Conservation (phyloP, 1,140 invertebrate species). For the Hycleus phaleratus region DNA sequence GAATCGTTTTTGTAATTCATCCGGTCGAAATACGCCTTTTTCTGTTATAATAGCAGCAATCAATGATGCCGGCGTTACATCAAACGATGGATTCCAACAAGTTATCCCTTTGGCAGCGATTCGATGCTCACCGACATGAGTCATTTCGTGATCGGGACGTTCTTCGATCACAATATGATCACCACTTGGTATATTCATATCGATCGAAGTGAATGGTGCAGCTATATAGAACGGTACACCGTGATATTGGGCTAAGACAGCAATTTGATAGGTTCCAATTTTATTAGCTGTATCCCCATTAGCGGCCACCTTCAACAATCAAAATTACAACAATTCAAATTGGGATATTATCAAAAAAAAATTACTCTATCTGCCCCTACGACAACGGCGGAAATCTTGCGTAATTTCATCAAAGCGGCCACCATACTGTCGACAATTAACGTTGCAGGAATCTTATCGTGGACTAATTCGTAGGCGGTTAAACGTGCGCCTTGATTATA, state of each 20-base stretch:
- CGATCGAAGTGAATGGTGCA: constrained; percentile 87
- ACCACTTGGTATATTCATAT: constrained; percentile 70
- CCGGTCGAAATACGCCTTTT: constrained; percentile 64
- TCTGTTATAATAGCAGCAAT: constrained; percentile 97
- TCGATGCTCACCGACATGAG: constrained; percentile 68
- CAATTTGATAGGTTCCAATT: constrained; percentile 98
- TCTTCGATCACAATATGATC: constrained; percentile 91
- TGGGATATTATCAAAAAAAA: too few relatives aligned
- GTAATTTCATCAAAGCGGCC: constrained; percentile 78
- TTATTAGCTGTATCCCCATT: constrained; percentile 99
- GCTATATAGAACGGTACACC: constrained; percentile 93
- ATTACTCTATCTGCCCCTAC: constrained; percentile 78
- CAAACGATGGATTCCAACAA: constrained; percentile 99
- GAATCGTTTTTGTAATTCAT: constrained; percentile 27
- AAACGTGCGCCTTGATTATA: constrained; percentile 95
- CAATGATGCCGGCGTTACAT: constrained; percentile 90
- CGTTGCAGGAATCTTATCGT: constrained; percentile 88
- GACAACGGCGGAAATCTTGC: constrained; percentile 68
- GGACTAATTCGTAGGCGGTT: constrained; percentile 91
- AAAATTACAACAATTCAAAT: too few relatives aligned
- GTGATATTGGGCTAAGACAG: constrained; percentile 85
- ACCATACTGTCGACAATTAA: constrained; percentile 95
- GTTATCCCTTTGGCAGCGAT: constrained; percentile 83
- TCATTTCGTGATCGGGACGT: constrained; percentile 83
- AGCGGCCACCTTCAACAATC: constrained; percentile 50